Conservation (phyloP, 2,888 invertebrate species). For the Eumacrocentrus americanus region DNA sequence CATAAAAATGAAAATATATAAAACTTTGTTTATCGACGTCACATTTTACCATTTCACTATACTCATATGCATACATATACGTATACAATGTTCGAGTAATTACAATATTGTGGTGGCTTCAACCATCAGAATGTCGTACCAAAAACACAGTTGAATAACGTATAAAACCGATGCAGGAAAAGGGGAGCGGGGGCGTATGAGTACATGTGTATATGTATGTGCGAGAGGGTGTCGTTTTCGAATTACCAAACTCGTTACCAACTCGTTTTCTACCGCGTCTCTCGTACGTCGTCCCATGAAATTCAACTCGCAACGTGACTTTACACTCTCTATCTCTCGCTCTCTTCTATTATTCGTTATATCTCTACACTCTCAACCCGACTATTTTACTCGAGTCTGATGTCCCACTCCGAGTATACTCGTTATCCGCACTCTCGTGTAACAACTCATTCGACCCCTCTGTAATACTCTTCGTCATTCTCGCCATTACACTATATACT, state of each 20-base stretch:
- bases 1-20: too few relatives aligned
- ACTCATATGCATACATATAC: too few relatives aligned
- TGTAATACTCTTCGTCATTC: slow-evolving; percentile 3
- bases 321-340: slow-evolving; percentile 6
- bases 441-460: slow-evolving; percentile 5
- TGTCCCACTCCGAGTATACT: neutral
- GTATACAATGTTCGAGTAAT: too few relatives aligned
- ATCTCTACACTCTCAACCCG: neutral
- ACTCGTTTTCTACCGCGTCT: slow-evolving; percentile 38
- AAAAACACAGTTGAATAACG: slow-evolving; percentile 27
- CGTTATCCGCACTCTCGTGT: slow-evolving; percentile 3
- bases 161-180: slow-evolving; percentile 15
- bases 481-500: slow-evolving; percentile 5
- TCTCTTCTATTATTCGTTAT: neutral
- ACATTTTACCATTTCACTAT: too few relatives aligned
- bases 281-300: slow-evolving; percentile 22
- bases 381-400: neutral
- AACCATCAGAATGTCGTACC: too few relatives aligned
- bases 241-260: slow-evolving; percentile 41
- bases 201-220: neutral
- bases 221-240: slow-evolving; percentile 26
- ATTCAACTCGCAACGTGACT: slow-evolving; percentile 29
- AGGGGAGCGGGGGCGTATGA: too few relatives aligned
- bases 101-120: too few relatives aligned
- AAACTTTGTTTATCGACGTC: too few relatives aligned